These are phyloP conservation scores for Takifugu ocellatus DNA, from an alignment of 2,797 vertebrate genomes.

Conservation along the genomic window DNA sequence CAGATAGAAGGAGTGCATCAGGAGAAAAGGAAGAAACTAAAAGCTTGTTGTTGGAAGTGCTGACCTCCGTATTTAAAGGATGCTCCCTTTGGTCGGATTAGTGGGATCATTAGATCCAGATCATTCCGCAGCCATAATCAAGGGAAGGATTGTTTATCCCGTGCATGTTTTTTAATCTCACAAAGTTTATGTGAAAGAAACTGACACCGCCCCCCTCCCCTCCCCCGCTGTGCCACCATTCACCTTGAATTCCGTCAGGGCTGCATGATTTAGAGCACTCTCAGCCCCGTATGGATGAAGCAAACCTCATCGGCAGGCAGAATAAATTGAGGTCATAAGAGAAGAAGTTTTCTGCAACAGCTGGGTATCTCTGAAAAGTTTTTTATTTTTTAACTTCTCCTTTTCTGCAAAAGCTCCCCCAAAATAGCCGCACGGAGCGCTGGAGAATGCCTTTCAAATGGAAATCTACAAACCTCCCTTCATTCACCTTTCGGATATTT, in stretches of 20 bases:
- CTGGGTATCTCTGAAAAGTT: slow-evolving; percentile 73
- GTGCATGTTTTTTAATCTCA: too few species aligned
- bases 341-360: slow-evolving; percentile 72
- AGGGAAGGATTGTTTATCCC: too few species aligned
- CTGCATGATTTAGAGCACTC: not conserved
- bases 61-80: too few species aligned
- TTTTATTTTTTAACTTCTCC: slow-evolving; percentile 12
- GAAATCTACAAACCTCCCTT: slow-evolving; percentile 69
- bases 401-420: slow-evolving; percentile 58
- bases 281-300: slow-evolving; percentile 37
- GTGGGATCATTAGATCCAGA: too few species aligned
- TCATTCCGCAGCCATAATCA: too few species aligned
- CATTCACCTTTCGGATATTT: slow-evolving; percentile 75
- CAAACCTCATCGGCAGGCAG: slow-evolving; percentile 39
- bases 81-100: too few species aligned
- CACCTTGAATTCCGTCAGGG: not conserved
- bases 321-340: slow-evolving; percentile 75
- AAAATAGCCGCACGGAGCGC: slow-evolving; percentile 76
- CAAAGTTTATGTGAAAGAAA: too few species aligned
- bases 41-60: too few species aligned
- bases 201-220: too few species aligned
- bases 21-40: too few species aligned
- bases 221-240: not conserved
- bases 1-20: too few species aligned
- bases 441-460: slow-evolving; percentile 74